These are phyloP conservation scores for Eudyptes chrysolophus DNA, from an alignment of 2,113 vertebrate genomes.

Conservation along the genomic window DNA sequence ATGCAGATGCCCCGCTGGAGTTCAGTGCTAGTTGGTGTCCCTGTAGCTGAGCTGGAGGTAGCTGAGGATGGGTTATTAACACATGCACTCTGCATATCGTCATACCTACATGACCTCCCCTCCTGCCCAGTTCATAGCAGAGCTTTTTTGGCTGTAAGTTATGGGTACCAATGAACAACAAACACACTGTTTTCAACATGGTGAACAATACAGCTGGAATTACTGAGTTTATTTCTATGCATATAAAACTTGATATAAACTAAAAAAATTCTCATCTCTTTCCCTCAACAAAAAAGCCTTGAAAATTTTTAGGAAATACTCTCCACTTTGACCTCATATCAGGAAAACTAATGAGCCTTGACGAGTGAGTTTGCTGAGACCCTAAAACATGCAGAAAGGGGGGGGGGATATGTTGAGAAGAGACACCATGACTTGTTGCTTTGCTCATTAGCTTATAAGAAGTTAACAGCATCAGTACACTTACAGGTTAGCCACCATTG, in stretches of 20 bases:
- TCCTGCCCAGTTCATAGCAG: not conserved
- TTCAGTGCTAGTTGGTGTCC: not conserved
- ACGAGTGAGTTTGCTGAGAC: not conserved
- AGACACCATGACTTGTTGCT: not conserved
- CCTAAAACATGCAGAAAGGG: not conserved
- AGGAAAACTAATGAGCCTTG: not conserved
- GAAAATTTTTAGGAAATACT: not conserved
- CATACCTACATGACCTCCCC: not conserved
- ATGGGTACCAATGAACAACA: not conserved
- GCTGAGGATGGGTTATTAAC: not conserved
- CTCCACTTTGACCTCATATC: not conserved
- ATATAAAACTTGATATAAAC: not conserved
- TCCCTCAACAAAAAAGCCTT: not conserved
- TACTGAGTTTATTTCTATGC: not conserved
- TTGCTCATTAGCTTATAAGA: not conserved
- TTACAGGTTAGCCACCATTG: fast-evolving
- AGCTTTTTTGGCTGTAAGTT: not conserved
- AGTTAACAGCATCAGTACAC: not conserved
- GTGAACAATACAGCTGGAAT: not conserved
- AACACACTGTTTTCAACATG: too few relatives aligned
- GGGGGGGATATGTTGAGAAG: not conserved
- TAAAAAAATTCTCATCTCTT: not conserved
- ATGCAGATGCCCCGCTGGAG: not conserved
- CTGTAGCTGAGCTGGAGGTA: not conserved
- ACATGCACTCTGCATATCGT: not conserved